Evolutionary conservation across 2,797 vertebrate genomes (phyloP).

Genomic region (Aotus griseimembra): DNA sequence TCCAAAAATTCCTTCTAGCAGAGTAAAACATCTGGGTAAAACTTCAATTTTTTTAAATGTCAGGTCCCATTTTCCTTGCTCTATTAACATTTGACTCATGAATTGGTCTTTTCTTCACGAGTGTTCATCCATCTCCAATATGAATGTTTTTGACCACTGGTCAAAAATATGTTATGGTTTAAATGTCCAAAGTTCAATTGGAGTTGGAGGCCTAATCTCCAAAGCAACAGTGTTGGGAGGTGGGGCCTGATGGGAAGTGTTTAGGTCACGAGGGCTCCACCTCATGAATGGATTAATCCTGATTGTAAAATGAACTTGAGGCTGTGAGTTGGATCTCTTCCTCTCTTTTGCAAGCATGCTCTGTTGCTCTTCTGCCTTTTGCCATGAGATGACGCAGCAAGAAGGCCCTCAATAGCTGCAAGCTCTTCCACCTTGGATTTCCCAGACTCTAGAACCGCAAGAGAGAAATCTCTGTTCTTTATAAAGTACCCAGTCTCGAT

Average conservation of each 20-base stretch:
- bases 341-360: neutral
- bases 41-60: neutral
- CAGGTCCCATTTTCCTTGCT: neutral
- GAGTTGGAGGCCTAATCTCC: neutral
- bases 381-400: neutral
- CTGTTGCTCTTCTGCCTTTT: neutral
- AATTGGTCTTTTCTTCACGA: slow-evolving; percentile 45
- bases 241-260: neutral
- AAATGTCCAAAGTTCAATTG: neutral
- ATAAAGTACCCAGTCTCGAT: neutral
- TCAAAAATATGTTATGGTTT: neutral
- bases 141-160: slow-evolving; percentile 11
- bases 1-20: neutral
- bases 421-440: neutral
- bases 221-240: neutral
- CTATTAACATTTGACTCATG: slow-evolving; percentile 42
- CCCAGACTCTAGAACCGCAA: neutral
- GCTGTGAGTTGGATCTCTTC: neutral
- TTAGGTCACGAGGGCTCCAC: neutral
- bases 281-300: neutral
- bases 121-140: slow-evolving; percentile 21
- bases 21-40: neutral
- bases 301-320: neutral
- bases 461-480: neutral
- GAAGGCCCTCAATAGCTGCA: neutral